Evolutionary conservation across 1,140 invertebrate species (phyloP), one percentile per base, ranked within the genome.

Genomic region (Nebria ingens): DNA sequence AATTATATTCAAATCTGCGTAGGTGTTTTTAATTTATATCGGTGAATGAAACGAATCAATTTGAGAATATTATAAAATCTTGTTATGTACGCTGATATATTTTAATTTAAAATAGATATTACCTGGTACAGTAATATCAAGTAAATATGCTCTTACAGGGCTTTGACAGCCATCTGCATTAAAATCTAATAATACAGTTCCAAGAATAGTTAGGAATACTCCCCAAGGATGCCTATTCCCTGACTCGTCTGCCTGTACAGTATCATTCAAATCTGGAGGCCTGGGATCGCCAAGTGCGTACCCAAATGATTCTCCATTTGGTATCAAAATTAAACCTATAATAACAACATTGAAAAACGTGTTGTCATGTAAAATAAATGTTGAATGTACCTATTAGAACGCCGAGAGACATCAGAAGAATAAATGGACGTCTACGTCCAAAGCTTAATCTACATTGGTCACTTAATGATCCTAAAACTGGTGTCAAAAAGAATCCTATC

Each of bases 121-220:
- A 89, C 89, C 88, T 74, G 91, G 86, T 59, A 93, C 71, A 38
- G 89, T 93, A 13, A 97, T 87, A 66, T 97, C 95, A 9, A 97
- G 77, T 0, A 98, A 77, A 75, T 94, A 97, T 29, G 94, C 90
- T 60, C 94, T 76, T 0, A 91, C 82, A 0, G 95, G 94, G 66
- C 91, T 94, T 70, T 97, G 94, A 63, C 93, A 97, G 22, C 93
- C 91, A 68, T 97, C 93, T 1, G 93, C 93, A 69, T 95, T 91
- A 70, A 97, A 97, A 71, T 98, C 95, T 21, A 97, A 73, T 9
- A 97, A 72, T 21, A 95, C 90, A 0, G 94, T 96, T 11, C 95
- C 95, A 0, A 97, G 65, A 42, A 97, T 84, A 0, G 93, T 97
- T 62, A 98, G 91, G 62, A 95, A 80, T 23, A 97, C 84, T 2